These are phyloP conservation scores for Oophaga pumilio DNA, from an alignment of 2,113 vertebrate genomes.

Conservation along the genomic window DNA sequence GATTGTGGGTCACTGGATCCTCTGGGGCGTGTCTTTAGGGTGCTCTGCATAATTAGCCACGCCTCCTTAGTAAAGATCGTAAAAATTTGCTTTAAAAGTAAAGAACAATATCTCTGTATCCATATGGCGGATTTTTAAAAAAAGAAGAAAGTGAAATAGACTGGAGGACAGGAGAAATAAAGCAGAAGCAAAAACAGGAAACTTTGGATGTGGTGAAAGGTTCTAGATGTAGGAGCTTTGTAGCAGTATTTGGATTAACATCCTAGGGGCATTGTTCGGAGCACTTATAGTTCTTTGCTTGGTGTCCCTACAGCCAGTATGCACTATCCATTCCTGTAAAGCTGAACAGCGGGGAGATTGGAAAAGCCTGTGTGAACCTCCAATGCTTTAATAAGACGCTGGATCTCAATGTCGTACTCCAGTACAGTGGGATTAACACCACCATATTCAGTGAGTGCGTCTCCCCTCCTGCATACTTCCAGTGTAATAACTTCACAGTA, in stretches of 20 bases:
- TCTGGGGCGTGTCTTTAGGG: too few relatives aligned
- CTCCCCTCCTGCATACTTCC: conserved; percentile 47
- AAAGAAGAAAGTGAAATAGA: too few relatives aligned
- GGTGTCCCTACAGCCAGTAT: conserved; percentile 60
- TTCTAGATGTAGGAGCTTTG: not conserved
- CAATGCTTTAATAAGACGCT: conserved; percentile 60
- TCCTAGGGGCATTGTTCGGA: not conserved
- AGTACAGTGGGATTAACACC: conserved; percentile 51
- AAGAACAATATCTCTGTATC: too few relatives aligned
- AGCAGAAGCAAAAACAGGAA: too few relatives aligned
- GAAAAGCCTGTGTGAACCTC: conserved; percentile 63
- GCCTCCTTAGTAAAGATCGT: too few relatives aligned
- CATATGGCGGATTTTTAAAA: too few relatives aligned
- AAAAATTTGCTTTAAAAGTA: too few relatives aligned
- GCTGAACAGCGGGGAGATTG: conserved; percentile 54
- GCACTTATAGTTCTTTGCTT: not conserved
- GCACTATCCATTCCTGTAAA: conserved; percentile 60
- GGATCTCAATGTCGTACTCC: conserved; percentile 57
- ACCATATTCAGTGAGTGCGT: conserved; percentile 60
- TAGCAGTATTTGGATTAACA: not conserved
- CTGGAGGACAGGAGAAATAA: too few relatives aligned
- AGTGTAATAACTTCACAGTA: conserved; percentile 62
- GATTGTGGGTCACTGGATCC: too few relatives aligned
- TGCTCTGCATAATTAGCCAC: too few relatives aligned
- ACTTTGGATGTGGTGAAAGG: too few relatives aligned